Conservation (phyloP, 2,797 vertebrate genomes). For the Sebastes vulpes region DNA sequence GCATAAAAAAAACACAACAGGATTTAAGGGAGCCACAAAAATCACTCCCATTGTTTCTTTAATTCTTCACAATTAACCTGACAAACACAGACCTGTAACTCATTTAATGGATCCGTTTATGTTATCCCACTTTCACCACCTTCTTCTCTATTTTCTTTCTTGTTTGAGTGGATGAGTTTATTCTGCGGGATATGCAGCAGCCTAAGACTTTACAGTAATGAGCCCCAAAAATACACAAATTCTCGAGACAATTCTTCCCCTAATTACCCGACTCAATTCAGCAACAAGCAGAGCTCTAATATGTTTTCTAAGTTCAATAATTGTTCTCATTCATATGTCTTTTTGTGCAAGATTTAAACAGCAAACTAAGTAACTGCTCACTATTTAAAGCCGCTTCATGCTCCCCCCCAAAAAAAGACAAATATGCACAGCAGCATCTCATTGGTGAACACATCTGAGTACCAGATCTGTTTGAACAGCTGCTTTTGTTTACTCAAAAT, state of each 20-base stretch:
- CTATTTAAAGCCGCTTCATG: not conserved
- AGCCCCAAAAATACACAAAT: slow-evolving; percentile 36
- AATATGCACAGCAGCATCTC: slow-evolving; percentile 7
- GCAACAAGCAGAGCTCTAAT: slow-evolving; percentile 28
- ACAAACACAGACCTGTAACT: not conserved
- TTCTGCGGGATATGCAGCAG: not conserved
- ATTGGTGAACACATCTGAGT: slow-evolving; percentile 16
- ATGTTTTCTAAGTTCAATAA: slow-evolving; percentile 46
- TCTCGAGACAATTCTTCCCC: slow-evolving; percentile 35
- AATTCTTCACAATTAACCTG: not conserved
- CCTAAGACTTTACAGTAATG: slow-evolving; percentile 39
- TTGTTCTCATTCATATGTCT: slow-evolving; percentile 23
- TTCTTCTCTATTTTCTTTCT: not conserved
- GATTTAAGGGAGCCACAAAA: not conserved
- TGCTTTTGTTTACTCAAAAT: slow-evolving; percentile 62
- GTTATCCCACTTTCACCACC: not conserved
- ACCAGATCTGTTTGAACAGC: slow-evolving; percentile 48
- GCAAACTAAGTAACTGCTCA: slow-evolving; percentile 2
- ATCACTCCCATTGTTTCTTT: not conserved
- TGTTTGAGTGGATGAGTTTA: not conserved
- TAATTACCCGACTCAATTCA: slow-evolving; percentile 44
- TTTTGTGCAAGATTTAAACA: slow-evolving; percentile 28
- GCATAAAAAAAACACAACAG: not conserved
- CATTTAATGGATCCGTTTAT: not conserved
- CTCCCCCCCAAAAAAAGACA: not conserved